Evolutionary conservation across 1,140 invertebrate genomes (phyloP).

Genomic region (Aculops lycopersici): DNA sequence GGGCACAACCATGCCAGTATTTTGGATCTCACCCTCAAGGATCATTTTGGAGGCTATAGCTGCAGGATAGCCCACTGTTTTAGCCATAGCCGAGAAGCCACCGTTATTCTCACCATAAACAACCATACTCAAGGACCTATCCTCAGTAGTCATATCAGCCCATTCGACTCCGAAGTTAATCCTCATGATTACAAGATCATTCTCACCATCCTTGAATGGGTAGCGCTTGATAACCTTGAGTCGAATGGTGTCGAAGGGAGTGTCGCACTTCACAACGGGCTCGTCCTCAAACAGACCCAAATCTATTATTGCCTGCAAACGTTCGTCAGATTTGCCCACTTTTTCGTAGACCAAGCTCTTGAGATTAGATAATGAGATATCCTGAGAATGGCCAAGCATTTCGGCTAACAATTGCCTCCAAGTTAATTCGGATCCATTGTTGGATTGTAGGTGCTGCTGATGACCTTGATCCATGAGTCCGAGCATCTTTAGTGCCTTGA

Average conservation of each 20-base stretch:
- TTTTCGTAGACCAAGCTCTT: conserved; percentile 39
- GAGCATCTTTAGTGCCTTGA: conserved; percentile 46
- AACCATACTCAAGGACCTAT: conserved; percentile 61
- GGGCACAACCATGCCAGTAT: conserved; percentile 58
- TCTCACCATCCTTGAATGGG: conserved; percentile 28
- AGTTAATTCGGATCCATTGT: conserved; percentile 60
- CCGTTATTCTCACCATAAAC: conserved; percentile 52
- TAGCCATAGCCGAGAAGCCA: conserved; percentile 87
- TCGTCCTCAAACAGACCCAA: conserved; percentile 53
- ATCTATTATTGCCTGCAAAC: conserved; percentile 36
- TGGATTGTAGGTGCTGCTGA: conserved; percentile 57
- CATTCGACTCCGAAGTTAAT: conserved; percentile 71
- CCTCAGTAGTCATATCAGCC: conserved; percentile 46
- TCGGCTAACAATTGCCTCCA: conserved; percentile 73
- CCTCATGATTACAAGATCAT: conserved; percentile 68
- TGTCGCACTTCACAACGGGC: conserved; percentile 39
- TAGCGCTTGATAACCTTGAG: conserved; percentile 33
- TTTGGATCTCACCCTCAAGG: conserved; percentile 83
- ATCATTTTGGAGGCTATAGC: conserved; percentile 93
- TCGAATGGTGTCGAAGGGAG: conserved; percentile 59
- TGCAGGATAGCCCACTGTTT: conserved; percentile 75
- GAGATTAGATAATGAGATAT: conserved; percentile 74
- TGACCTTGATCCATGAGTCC: conserved; percentile 55
- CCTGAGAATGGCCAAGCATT: conserved; percentile 45
- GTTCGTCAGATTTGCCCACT: conserved; percentile 28